These are phyloP conservation scores for Rhabditophanes sp. DNA, from an alignment of 2,888 invertebrate genomes.

Conservation along the genomic window DNA sequence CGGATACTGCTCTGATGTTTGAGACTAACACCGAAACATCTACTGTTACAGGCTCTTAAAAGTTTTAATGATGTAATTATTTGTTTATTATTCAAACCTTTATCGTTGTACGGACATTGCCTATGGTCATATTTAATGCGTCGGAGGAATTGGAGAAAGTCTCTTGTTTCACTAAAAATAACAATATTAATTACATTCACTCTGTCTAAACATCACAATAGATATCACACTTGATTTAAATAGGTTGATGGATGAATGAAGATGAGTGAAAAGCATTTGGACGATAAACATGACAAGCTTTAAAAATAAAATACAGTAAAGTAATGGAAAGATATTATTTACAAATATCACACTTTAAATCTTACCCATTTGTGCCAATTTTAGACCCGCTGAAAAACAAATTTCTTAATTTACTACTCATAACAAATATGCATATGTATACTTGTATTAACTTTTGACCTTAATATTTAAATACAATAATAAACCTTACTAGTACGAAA, in stretches of 20 bases:
- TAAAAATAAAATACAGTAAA: too few species aligned
- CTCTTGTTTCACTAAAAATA: constrained; percentile 30
- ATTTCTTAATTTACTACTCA: too few species aligned
- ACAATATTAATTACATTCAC: constrained; percentile 1
- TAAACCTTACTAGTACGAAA: too few species aligned
- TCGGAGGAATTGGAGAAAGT: constrained; percentile 33
- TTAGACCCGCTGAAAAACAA: too few species aligned
- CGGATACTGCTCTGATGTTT: constrained; percentile 39
- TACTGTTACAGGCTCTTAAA: constrained; percentile 25
- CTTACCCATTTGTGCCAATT: too few species aligned
- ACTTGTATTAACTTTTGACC: too few species aligned
- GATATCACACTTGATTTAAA: too few species aligned
- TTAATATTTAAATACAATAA: too few species aligned
- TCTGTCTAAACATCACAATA: neutral
- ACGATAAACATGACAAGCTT: too few species aligned
- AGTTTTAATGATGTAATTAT: constrained; percentile 4
- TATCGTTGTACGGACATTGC: constrained; percentile 31
- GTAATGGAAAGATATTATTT: neutral
- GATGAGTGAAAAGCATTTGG: too few species aligned
- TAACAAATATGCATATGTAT: too few species aligned
- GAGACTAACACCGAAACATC: constrained; percentile 35
- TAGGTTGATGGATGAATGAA: too few species aligned
- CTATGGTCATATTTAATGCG: constrained; percentile 35
- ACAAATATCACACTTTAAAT: constrained; percentile 5
- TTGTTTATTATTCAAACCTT: constrained; percentile 11